These are phyloP conservation scores for Gobius niger DNA, from an alignment of 2,113 vertebrate species.

Conservation along the genomic window DNA sequence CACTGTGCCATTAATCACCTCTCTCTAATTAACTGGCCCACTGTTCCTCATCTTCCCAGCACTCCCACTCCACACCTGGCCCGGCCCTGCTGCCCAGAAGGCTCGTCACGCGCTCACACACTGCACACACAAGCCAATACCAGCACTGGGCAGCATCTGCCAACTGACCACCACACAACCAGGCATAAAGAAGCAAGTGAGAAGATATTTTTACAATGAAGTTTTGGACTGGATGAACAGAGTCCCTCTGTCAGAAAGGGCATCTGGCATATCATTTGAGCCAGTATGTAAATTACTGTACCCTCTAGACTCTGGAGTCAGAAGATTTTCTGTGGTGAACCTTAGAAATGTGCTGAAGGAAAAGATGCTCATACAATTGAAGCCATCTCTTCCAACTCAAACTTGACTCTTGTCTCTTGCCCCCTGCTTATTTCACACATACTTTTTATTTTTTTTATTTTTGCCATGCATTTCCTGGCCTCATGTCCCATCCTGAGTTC, in stretches of 20 bases:
- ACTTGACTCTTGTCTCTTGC: conserved; percentile 18
- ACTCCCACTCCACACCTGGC: conserved; percentile 75
- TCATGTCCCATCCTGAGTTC: conserved; percentile 43
- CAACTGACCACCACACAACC: conserved; percentile 59
- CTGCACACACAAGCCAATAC: conserved; percentile 23
- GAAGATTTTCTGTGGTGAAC: not conserved
- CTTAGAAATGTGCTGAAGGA: not conserved
- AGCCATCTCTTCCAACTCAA: conserved; percentile 33
- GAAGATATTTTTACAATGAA: not conserved
- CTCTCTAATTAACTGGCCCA: conserved; percentile 97
- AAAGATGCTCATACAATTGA: conserved; percentile 7
- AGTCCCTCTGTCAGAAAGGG: not conserved
- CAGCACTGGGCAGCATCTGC: conserved; percentile 57
- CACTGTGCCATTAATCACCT: conserved; percentile 91
- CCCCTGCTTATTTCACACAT: conserved; percentile 21
- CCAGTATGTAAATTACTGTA: not conserved
- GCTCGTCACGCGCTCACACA: conserved; percentile 51
- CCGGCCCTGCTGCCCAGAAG: conserved; percentile 69
- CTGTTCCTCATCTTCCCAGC: conserved; percentile 81
- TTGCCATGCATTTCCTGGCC: conserved; percentile 44
- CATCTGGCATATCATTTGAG: not conserved
- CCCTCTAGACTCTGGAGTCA: not conserved
- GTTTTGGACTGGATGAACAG: not conserved
- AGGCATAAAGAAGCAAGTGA: conserved; percentile 36
- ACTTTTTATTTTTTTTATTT: conserved; percentile 43